Evolutionary conservation across 2,888 invertebrate species (phyloP), one percentile per base, ranked within the genome.

Genomic region (Drosophila mercatorum): DNA sequence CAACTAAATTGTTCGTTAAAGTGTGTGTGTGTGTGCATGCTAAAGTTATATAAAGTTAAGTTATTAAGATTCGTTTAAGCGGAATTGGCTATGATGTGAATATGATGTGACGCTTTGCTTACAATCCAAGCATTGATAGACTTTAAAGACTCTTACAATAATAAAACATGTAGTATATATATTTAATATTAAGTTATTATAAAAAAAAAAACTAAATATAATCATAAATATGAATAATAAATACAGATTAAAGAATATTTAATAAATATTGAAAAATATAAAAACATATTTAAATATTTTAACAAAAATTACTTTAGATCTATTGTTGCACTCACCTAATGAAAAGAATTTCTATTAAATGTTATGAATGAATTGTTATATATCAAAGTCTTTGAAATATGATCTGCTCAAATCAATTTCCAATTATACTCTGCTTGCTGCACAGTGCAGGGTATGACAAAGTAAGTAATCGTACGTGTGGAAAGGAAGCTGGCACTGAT

Each of bases 401-500:
- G 5, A 2, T 12, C 14, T 12, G 46, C 2, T 28, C 1, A 46
- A 14, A 46, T 46, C 5, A 14, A 17, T 34, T 52, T 22, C 36
- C 2, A 2, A 52, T 52, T 52, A 11, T 11, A 3, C 6, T 28
- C 22, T 14, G 2, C 26, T n/a, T 56, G 6, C 34, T 14, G 1
- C 14, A 1, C 12, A 8, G 31, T 38, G 38, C 34, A 41, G 68
- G 31, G 70, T 52, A 62, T 68, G 47, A 46, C 47, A 60, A 69
- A 79, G 66, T 72, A 72, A 68, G 84, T 75, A 77, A 66, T 77
- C 89, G 84, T 73, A 89, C 84, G 84, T 85, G 85, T 87, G 85
- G 89, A 85, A 84, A 79, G 74, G 81, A 75, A 81, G 77, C 73
- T 79, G 71, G 68, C 79, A 74, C 75, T 85, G 84, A 85, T 85